Percentiles rank a stretch among this genome's conserved stretches.
These are phyloP conservation scores for Cyanoramphus novaezelandiae DNA, from an alignment of 2,113 vertebrate genomes.

Conservation along the genomic window DNA sequence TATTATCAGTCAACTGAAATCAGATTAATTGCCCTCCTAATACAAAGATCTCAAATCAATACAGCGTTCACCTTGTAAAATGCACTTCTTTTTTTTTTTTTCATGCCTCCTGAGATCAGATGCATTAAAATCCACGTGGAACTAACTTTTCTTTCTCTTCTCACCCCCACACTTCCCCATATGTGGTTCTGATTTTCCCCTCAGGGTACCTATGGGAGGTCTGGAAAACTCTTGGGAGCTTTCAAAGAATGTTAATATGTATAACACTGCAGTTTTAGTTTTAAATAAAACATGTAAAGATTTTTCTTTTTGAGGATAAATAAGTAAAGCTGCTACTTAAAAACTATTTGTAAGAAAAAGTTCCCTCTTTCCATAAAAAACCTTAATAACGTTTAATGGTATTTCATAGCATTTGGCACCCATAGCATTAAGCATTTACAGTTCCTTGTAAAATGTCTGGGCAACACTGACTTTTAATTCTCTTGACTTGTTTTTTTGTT, in stretches of 20 bases:
- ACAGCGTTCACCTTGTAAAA: slow-evolving; percentile 12
- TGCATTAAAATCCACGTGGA: slow-evolving; percentile 42
- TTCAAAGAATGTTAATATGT: slow-evolving; percentile 54
- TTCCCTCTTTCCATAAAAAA: slow-evolving; percentile 9
- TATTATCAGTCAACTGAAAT: not conserved
- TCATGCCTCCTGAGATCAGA: not conserved
- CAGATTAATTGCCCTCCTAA: slow-evolving; percentile 21
- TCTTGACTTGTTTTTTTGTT: not conserved
- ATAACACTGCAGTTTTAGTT: slow-evolving; percentile 33
- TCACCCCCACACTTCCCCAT: slow-evolving; percentile 60
- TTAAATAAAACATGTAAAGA: slow-evolving; percentile 20
- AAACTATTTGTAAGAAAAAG: slow-evolving; percentile 1
- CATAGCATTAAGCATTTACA: slow-evolving; percentile 22
- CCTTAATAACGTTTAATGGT: slow-evolving; percentile 17
- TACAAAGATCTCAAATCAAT: slow-evolving; percentile 36
- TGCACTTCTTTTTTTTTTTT: not conserved
- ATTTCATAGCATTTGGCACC: slow-evolving; percentile 32
- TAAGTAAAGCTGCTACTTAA: slow-evolving; percentile 32
- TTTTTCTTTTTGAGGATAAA: slow-evolving; percentile 29
- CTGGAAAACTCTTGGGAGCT: slow-evolving; percentile 46
- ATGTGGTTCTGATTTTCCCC: slow-evolving; percentile 60
- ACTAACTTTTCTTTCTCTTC: slow-evolving; percentile 25
- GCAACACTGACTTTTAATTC: not conserved
- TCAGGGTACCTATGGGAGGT: slow-evolving; percentile 57
- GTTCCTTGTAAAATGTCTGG: slow-evolving; percentile 24